These are phyloP conservation scores for Cephus pygmeus DNA, from an alignment of 2,888 invertebrate genomes.

Conservation along the genomic window DNA sequence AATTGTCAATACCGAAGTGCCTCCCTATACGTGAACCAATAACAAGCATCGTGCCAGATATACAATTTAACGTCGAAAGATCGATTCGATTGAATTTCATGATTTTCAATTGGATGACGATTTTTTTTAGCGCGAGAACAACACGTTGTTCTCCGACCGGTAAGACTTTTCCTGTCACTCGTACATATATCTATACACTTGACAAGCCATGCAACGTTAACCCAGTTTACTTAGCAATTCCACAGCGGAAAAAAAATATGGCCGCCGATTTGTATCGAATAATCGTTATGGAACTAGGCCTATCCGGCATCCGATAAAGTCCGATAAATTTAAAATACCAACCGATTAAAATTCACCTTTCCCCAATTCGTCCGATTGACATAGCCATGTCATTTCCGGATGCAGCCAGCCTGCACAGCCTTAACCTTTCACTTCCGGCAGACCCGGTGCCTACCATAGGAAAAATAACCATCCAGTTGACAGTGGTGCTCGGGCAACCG, in stretches of 20 bases:
- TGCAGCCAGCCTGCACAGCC: neutral
- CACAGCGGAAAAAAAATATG: slow-evolving; percentile 12
- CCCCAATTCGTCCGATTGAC: neutral
- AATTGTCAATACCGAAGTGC: neutral
- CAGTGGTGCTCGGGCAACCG: slow-evolving; percentile 31
- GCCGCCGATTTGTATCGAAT: slow-evolving; percentile 15
- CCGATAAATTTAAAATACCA: slow-evolving; percentile 27
- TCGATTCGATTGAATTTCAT: neutral
- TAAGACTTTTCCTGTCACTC: neutral
- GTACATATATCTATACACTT: neutral
- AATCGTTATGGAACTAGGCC: slow-evolving; percentile 5
- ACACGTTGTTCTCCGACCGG: neutral
- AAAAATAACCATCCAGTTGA: slow-evolving; percentile 25
- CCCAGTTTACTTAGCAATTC: slow-evolving; percentile 8
- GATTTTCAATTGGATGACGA: neutral
- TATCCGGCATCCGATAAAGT: slow-evolving; percentile 5
- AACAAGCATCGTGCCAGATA: neutral
- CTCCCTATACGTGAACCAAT: neutral
- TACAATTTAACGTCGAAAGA: neutral
- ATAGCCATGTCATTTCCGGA: neutral
- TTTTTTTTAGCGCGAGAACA: neutral
- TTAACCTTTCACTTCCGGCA: slow-evolving; percentile 23
- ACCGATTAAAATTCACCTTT: slow-evolving; percentile 26
- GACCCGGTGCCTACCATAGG: neutral
- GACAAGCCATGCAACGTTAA: neutral